phyloP scores from a whole-genome alignment of 2,113 vertebrate species.

The Neodon shergylaensis region DNA sequence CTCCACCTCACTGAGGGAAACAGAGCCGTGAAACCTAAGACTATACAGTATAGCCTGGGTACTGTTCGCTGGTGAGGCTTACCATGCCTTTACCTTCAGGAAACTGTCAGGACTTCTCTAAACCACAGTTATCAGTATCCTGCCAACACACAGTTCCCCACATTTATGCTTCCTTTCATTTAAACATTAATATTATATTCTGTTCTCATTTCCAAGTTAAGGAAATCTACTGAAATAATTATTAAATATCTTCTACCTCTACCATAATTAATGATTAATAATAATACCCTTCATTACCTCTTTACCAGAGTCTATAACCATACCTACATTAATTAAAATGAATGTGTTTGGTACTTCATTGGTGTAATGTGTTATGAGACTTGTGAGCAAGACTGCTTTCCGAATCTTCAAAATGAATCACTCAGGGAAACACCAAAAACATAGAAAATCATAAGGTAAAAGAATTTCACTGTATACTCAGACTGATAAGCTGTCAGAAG shows the following conservation, averaged over 20 bases:
- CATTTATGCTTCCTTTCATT: background rate
- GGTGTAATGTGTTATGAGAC: background rate
- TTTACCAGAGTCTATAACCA: background rate
- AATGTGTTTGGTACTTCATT: background rate
- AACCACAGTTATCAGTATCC: background rate
- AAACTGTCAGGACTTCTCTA: background rate
- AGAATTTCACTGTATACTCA: background rate
- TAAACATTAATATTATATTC: background rate
- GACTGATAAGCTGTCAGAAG: background rate
- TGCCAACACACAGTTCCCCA: background rate
- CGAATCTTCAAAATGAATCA: background rate
- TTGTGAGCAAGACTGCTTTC: background rate
- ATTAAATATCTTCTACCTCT: background rate
- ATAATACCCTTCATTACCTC: background rate
- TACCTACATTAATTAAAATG: background rate
- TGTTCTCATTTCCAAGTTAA: background rate
- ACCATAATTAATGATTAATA: background rate
- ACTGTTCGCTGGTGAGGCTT: background rate
- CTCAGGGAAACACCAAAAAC: background rate
- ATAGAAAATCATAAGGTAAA: background rate
- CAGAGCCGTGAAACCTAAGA: background rate
- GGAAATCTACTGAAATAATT: background rate
- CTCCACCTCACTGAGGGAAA: background rate
- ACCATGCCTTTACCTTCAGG: background rate
- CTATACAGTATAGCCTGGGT: background rate